Evolutionary conservation across 2,888 invertebrate genomes (phyloP), one percentile per base, ranked within the genome.

Genomic region (Hirudinaria manillensis): DNA sequence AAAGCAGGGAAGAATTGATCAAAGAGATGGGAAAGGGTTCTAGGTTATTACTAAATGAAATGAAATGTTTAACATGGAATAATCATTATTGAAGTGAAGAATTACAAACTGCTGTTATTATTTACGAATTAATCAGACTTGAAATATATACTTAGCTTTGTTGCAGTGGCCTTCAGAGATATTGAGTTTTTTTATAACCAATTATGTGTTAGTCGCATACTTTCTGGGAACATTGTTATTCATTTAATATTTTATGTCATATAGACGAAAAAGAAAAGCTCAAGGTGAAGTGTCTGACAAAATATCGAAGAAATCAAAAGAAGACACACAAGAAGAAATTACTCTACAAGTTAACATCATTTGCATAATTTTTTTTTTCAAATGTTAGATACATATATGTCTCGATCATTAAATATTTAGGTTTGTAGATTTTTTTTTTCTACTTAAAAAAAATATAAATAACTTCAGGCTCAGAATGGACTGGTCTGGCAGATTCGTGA

Each of bases 401-500:
- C n/a, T 68, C 38, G 19, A 45, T 16, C 45, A 45, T 16, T 6
- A 45, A 6, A 45, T 45, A 10, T 45, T 6, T 45, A 10, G 10
- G 13, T 45, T 1, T 36, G 10, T 36, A 67, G 3, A 67, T 34
- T 6, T 29, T 7, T 29, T 38, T 34, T 6, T 72, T n/a, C 24
- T 71, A 51, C 34, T 45, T 32, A 36, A 45, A 45, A 24, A 45
- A 36, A 53, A 38, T n/a, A 36, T 29, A 55, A 24, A 70, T 71
- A 32, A 71, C 67, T 32, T 27, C 80, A 89, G 80, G 89, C 90
- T 78, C 94, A 96, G 85, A 92, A 89, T 82, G 89, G 91, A 81
- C 82, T 88, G 34, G 83, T 91, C 72, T 93, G 90, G 85, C 86
- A 88, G 72, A 87, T 89, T 78, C 87, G 90, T n/a, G 92, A 93